Evolutionary conservation across 2,888 invertebrate genomes (phyloP).

Genomic region (Morpho achilles): DNA sequence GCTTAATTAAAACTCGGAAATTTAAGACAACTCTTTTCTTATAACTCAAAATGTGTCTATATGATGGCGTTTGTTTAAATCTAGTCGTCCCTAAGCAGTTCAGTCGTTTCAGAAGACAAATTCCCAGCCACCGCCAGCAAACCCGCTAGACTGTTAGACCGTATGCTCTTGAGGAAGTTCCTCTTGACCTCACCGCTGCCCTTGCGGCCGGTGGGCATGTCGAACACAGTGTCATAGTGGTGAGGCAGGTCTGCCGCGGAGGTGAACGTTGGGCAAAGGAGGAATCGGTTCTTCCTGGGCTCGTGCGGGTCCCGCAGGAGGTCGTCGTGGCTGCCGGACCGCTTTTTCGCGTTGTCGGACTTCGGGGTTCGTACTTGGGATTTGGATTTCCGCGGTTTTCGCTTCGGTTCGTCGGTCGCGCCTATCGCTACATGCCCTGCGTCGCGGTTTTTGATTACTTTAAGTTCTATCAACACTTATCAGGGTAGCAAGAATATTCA

Average conservation of each 20-base stretch:
- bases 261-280: slow-evolving; percentile 79
- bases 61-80: neutral
- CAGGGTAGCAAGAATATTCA: no score
- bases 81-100: slow-evolving; percentile 56
- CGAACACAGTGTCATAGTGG: slow-evolving; percentile 71
- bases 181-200: slow-evolving; percentile 42
- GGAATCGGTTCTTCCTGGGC: slow-evolving; percentile 55
- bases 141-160: slow-evolving; percentile 59
- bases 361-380: slow-evolving; percentile 38
- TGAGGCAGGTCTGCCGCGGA: slow-evolving; percentile 63
- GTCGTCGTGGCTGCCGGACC: slow-evolving; percentile 63
- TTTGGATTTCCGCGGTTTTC: slow-evolving; percentile 40
- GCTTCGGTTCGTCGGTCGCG: slow-evolving; percentile 33
- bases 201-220: slow-evolving; percentile 39
- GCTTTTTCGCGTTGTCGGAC: slow-evolving; percentile 43
- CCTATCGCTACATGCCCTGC: slow-evolving; percentile 26
- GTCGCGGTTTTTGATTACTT: slow-evolving; percentile 27
- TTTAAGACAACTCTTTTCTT: neutral
- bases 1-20: neutral
- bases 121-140: slow-evolving; percentile 46
- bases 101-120: slow-evolving; percentile 52
- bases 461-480: neutral
- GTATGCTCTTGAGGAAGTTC: slow-evolving; percentile 52
- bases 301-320: slow-evolving; percentile 44
- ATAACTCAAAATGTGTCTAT: neutral